Percentiles rank a stretch among this genome's conserved stretches.
These are phyloP conservation scores for Chelmon rostratus DNA, from an alignment of 2,797 vertebrate genomes.

Conservation along the genomic window DNA sequence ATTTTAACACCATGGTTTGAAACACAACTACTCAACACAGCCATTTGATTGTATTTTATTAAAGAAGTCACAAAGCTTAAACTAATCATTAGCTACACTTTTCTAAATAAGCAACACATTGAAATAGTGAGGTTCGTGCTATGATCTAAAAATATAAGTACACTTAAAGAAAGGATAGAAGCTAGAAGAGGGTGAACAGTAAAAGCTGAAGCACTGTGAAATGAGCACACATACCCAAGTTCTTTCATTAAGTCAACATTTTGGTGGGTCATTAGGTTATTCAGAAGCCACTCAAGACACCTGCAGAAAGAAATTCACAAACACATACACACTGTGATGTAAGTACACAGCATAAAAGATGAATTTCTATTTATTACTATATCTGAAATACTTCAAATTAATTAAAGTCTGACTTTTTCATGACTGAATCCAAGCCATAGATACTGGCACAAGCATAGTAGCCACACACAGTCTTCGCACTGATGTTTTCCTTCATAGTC, in stretches of 20 bases:
- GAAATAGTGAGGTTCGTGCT: neutral
- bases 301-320: constrained; percentile 77
- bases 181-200: neutral
- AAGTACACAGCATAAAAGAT: neutral
- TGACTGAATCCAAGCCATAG: constrained; percentile 96
- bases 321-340: constrained; percentile 5
- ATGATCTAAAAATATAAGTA: neutral
- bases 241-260: constrained; percentile 97
- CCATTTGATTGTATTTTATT: neutral
- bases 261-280: constrained; percentile 99
- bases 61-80: neutral
- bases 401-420: constrained; percentile 91
- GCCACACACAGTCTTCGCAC: constrained; percentile 92
- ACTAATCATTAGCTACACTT: neutral
- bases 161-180: neutral
- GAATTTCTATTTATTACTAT: accelerated
- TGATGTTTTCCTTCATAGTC: constrained; percentile 99
- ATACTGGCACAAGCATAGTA: constrained; percentile 93
- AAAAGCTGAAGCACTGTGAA: neutral
- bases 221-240: constrained; percentile 87
- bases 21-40: neutral
- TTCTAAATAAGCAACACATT: neutral
- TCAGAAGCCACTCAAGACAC: constrained; percentile 98
- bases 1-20: neutral
- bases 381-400: neutral